phyloP scores from a whole-genome alignment of 2,113 vertebrate species.

The Bungarus multicinctus region DNA sequence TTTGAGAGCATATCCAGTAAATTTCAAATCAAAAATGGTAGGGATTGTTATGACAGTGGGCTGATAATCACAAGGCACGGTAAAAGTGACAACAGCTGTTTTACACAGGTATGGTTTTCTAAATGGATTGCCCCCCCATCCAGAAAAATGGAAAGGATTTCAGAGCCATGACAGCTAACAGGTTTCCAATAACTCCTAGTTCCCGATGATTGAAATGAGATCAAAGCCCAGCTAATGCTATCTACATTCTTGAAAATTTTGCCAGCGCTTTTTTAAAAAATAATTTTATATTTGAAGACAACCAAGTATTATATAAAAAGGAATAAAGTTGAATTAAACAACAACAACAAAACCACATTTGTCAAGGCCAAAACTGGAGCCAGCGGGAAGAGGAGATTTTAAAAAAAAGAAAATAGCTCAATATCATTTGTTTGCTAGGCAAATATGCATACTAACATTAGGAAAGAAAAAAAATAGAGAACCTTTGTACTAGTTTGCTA shows the following conservation, averaged over 20 bases:
- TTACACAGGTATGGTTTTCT: conserved; percentile 37
- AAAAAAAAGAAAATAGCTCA: conserved; percentile 77
- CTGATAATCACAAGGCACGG: conserved; percentile 54
- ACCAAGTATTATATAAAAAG: conserved; percentile 65
- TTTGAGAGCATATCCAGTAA: conserved; percentile 28
- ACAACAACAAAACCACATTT: conserved; percentile 58
- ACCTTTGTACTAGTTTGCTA: conserved; percentile 82
- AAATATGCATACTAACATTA: conserved; percentile 78
- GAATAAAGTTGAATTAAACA: conserved; percentile 75
- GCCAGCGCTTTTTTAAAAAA: background rate
- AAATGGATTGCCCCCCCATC: background rate
- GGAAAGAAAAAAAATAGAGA: conserved; percentile 85
- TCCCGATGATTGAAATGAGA: background rate
- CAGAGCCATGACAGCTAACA: background rate
- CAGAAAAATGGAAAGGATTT: background rate
- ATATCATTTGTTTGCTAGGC: conserved; percentile 82
- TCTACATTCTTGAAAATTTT: conserved; percentile 36
- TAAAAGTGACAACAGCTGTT: conserved; percentile 22
- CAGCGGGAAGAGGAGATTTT: background rate
- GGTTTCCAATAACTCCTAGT: background rate
- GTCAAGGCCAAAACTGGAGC: conserved; percentile 72
- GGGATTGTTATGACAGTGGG: conserved; percentile 67
- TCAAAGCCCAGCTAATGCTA: background rate
- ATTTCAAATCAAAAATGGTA: background rate
- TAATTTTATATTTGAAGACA: conserved; percentile 60